Conservation (phyloP, 2,888 invertebrate species). For the Phyto melanocephala region DNA sequence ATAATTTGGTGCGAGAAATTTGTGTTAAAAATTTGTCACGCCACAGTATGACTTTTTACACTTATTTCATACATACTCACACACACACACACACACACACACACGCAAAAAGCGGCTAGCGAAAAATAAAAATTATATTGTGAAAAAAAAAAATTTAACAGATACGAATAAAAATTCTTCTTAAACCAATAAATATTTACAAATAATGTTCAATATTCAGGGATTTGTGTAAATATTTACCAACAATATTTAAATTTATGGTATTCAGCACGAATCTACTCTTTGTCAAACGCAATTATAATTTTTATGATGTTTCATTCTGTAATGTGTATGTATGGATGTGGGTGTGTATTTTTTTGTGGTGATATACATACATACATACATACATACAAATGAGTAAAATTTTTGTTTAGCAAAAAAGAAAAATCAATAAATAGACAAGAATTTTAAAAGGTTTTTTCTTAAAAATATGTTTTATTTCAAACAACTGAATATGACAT, state of each 20-base stretch:
- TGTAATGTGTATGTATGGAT: background rate
- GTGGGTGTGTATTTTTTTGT: background rate
- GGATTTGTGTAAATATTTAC: conserved; percentile 29
- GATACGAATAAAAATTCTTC: background rate
- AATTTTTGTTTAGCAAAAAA: background rate
- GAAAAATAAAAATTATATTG: background rate
- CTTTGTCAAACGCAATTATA: background rate
- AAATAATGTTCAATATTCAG: conserved; percentile 33
- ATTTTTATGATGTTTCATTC: background rate
- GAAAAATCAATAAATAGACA: background rate
- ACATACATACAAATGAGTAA: background rate
- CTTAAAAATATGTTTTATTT: background rate
- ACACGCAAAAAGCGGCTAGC: background rate
- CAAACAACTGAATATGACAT: conserved; percentile 12
- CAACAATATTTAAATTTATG: conserved; percentile 29
- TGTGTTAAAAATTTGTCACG: background rate
- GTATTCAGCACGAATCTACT: conserved; percentile 20
- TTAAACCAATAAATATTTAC: conserved; percentile 19
- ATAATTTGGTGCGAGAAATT: background rate
- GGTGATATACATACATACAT: background rate
- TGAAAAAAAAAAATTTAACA: background rate
- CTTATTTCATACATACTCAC: too few species aligned
- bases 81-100: background rate
- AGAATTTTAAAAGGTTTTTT: background rate
- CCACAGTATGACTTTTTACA: background rate